These are phyloP conservation scores for Salvelinus fontinalis DNA, from an alignment of 2,113 vertebrate species.

Conservation along the genomic window DNA sequence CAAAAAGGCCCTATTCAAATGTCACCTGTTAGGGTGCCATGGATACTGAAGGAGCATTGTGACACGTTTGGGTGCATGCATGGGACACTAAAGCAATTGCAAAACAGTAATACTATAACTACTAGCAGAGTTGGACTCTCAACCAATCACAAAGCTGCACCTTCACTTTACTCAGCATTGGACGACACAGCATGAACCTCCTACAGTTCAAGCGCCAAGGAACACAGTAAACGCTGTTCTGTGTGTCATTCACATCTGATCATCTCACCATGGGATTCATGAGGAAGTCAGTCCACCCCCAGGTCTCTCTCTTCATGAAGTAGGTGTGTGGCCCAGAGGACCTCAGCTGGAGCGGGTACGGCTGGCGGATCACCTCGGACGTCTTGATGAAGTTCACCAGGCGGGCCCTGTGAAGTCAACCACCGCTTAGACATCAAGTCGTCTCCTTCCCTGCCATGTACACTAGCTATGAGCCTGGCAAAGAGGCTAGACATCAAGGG, in stretches of 20 bases:
- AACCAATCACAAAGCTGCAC: background rate
- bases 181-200: background rate
- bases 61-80: no score
- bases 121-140: background rate
- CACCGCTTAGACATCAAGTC: background rate
- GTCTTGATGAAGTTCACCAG: slow-evolving; percentile 97
- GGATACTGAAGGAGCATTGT: no score
- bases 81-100: no score
- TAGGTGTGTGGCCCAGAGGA: slow-evolving; percentile 88
- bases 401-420: slow-evolving; percentile 80
- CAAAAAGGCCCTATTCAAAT: no score
- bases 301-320: slow-evolving; percentile 97
- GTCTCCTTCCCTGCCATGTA: no score
- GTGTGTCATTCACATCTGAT: background rate
- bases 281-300: slow-evolving; percentile 99
- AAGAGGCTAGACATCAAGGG: no score
- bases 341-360: slow-evolving; percentile 93
- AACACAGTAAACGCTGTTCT: background rate
- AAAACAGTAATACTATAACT: no score
- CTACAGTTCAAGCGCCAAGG: background rate
- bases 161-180: background rate
- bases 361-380: slow-evolving; percentile 91
- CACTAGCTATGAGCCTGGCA: no score
- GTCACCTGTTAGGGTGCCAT: no score
- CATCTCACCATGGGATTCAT: slow-evolving; percentile 97